Evolutionary conservation across 2,888 invertebrate genomes (phyloP).

Genomic region (Selenia dentaria): DNA sequence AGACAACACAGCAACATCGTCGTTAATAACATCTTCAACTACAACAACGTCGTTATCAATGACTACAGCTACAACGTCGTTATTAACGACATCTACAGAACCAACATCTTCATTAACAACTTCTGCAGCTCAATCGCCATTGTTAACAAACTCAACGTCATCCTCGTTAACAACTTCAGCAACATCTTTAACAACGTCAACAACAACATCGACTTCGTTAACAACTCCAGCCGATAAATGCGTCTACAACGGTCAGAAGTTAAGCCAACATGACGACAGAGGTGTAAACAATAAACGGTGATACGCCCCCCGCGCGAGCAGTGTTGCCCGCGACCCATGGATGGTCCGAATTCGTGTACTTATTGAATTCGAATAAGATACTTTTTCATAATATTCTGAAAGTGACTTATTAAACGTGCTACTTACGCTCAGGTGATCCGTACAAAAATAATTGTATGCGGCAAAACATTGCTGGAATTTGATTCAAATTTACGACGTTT

Average conservation of each 20-base stretch:
- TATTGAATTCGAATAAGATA: conserved; percentile 37
- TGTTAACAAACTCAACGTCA: neutral
- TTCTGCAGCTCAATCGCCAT: too few relatives aligned
- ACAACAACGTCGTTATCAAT: too few relatives aligned
- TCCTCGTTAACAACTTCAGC: neutral
- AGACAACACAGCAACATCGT: conserved; percentile 20
- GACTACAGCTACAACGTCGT: neutral
- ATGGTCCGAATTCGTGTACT: conserved; percentile 37
- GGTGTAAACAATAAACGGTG: conserved; percentile 36
- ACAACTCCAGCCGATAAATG: neutral
- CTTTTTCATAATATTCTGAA: too few relatives aligned
- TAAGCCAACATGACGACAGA: neutral
- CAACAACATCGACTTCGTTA: neutral
- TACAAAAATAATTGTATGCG: too few relatives aligned
- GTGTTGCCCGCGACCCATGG: conserved; percentile 35
- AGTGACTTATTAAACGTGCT: too few relatives aligned
- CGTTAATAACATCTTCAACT: neutral
- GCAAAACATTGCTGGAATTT: too few relatives aligned
- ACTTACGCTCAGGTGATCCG: too few relatives aligned
- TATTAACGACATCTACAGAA: neutral
- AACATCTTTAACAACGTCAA: neutral
- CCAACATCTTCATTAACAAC: too few relatives aligned
- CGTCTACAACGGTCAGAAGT: neutral
- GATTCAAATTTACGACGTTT: too few relatives aligned
- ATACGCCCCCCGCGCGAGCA: conserved; percentile 40